Conservation (phyloP, 2,797 vertebrate species). For the Acomys russatus region DNA sequence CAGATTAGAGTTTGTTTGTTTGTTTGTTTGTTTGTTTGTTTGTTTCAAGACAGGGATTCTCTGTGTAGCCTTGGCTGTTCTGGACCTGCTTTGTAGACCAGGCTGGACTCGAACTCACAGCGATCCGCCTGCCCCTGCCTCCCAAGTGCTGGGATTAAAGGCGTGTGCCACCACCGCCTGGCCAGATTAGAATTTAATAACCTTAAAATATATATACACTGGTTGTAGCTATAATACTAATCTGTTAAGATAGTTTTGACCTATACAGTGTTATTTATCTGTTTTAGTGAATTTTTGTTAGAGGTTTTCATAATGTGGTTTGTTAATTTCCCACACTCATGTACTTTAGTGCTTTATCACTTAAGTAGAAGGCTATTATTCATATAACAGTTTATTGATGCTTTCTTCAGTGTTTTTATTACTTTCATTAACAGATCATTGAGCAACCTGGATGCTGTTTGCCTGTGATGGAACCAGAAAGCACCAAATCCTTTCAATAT, state of each 20-base stretch:
- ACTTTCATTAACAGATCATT: constrained; percentile 88
- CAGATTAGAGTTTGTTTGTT: background rate
- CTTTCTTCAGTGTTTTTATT: constrained; percentile 1
- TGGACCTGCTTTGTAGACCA: too few species aligned
- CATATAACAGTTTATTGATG: constrained; percentile 18
- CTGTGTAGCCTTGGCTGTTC: too few species aligned
- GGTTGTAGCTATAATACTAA: constrained; percentile 46
- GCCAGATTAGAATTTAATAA: too few species aligned
- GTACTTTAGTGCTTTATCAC: constrained; percentile 23
- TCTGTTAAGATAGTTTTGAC: constrained; percentile 57
- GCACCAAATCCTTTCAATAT: constrained; percentile 89
- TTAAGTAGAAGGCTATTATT: constrained; percentile 59
- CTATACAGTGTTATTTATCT: background rate
- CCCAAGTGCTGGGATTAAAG: too few species aligned
- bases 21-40: too few species aligned
- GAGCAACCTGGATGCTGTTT: constrained; percentile 87
- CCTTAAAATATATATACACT: background rate
- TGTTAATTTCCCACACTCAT: constrained; percentile 19
- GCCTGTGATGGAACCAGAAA: constrained; percentile 85
- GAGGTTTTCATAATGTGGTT: constrained; percentile 31
- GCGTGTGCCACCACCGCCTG: too few species aligned
- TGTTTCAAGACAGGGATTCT: too few species aligned
- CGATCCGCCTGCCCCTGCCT: too few species aligned
- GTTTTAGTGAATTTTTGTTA: constrained; percentile 58
- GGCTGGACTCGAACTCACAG: too few species aligned